Evolutionary conservation across 2,797 vertebrate species (phyloP), one percentile per base, ranked within the genome.

Genomic region (Alectoris magna): DNA sequence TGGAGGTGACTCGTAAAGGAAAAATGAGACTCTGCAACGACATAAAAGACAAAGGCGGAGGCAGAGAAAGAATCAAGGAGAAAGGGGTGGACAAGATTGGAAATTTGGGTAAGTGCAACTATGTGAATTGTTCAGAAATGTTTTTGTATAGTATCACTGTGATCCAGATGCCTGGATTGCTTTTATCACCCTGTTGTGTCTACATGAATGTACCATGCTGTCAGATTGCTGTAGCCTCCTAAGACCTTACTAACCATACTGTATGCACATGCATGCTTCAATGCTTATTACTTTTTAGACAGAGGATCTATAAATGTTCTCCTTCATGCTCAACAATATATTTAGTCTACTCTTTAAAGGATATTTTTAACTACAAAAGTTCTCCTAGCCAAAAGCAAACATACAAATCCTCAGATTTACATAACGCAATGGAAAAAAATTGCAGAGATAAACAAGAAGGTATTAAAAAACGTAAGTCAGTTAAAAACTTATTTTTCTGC

Each of bases 21-120:
- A 88, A 88, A 87, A 80, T 82, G 84, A 94, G 87, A 92, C 74
- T 73, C 92, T 2, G 27, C 88, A 87, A 89, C 53, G 14, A 87
- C 67, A 86, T 67, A 58, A 93, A 87, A 94, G 92, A 96, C 63
- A 89, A 93, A 94, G 92, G 94, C 77, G 49, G 66, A 96, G 90
- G 76, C 7, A 19, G 92, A 91, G 94, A 85, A 94, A 91, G 84
- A 92, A 96, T 83, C 36, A 48, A 82, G 43, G 63, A 93, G 85
- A 43, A 72, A 87, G 69, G 68, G 55, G 19, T 44, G 84, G 95
- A 91, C 75, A 49, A 88, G 84, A 70, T 84, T 62, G 82, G 83
- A 95, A 93, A 97, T 66, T 84, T 94, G 90, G 97, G 98, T 98
- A 97, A 98, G 98, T 98, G 97, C 91, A 98, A 97, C 96, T 95